Evolutionary conservation across 2,797 vertebrate species (phyloP), one percentile per base, ranked within the genome.

Genomic region (Rhinatrema bivittatum): DNA sequence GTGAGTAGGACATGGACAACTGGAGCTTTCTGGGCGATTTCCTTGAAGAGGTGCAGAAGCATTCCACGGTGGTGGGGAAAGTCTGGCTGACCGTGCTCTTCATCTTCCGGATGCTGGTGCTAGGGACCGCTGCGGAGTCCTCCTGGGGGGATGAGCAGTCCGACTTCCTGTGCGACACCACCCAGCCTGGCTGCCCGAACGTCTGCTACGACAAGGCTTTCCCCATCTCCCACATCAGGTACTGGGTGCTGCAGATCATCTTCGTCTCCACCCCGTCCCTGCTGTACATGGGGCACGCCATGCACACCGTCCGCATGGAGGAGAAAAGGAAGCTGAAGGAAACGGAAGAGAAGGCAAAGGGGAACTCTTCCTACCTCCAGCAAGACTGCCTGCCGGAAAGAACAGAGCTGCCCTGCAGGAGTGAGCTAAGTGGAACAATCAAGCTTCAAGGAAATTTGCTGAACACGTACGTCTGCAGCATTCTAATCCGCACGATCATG

Each of bases 71-170:
- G 4, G 87, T 99, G 3, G 94, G 96, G 29, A 98, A 98, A 62
- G 91, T 99, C 20, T 99, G 96, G 96, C 67, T 99, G 53, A 94
- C 94, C 0, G 84, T 99, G 18, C 87, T 99, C 27, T 99, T 99
- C 67, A 96, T 98, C 64, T 98, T 99, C 49, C 90, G 94, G 16
- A 97, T 99, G 82, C 81, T 99, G 53, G 94, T 99, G 31, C 78
- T 99, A 64, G 95, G 94, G 40, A 97, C 94, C 0, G 95, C 95
- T 0, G 94, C 93, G 0, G 95, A 99, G 74, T 99, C 94, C 1
- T 97, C 94, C 9, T 99, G 95, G 95, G 94, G 94, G 0, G 95
- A 98, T 0, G 95, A 99, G 75, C 91, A 97, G 72, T 93, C 91
- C 0, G 95, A 99, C 42, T 99, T 99, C 72, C 80, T 82, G 54